A percentile compares a stretch with the other conserved stretches of the same genome.
Evolutionary conservation across 1,140 invertebrate genomes (phyloP).

Genomic region (Akabosia matsudoensis): DNA sequence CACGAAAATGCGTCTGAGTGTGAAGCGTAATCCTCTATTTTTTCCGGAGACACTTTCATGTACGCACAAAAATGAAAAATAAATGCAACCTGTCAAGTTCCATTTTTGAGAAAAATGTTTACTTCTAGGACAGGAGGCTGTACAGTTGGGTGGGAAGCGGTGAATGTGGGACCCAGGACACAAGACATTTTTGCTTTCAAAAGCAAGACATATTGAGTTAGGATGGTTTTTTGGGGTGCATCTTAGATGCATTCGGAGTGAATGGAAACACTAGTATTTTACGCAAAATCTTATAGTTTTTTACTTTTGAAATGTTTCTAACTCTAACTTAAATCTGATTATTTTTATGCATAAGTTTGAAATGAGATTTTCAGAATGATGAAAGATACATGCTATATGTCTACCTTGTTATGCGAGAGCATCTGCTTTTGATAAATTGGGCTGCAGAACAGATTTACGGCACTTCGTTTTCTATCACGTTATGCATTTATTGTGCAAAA

Average conservation of each 20-base stretch:
- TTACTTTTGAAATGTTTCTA: too few species aligned
- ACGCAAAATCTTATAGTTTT: too few species aligned
- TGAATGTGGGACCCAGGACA: background rate
- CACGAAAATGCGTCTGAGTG: background rate
- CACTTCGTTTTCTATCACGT: too few species aligned
- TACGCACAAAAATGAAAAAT: background rate
- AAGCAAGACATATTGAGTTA: background rate
- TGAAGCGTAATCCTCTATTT: background rate
- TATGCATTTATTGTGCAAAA: too few species aligned
- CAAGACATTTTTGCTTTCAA: background rate
- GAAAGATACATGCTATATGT: too few species aligned
- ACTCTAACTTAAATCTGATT: too few species aligned
- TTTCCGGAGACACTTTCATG: background rate
- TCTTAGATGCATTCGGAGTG: background rate
- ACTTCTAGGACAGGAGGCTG: background rate
- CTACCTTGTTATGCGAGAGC: too few species aligned
- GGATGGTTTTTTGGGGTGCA: background rate
- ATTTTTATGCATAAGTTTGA: too few species aligned
- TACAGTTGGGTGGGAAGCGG: background rate
- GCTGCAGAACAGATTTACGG: too few species aligned
- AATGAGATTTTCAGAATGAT: too few species aligned
- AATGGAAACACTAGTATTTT: too few species aligned
- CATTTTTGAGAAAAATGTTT: background rate
- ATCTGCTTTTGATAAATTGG: too few species aligned
- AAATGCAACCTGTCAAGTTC: constrained; percentile 17